Percentiles rank a stretch among this genome's conserved stretches.
phyloP scores from a whole-genome alignment of 2,113 vertebrate species.

The Cyprinodon tularosa region DNA sequence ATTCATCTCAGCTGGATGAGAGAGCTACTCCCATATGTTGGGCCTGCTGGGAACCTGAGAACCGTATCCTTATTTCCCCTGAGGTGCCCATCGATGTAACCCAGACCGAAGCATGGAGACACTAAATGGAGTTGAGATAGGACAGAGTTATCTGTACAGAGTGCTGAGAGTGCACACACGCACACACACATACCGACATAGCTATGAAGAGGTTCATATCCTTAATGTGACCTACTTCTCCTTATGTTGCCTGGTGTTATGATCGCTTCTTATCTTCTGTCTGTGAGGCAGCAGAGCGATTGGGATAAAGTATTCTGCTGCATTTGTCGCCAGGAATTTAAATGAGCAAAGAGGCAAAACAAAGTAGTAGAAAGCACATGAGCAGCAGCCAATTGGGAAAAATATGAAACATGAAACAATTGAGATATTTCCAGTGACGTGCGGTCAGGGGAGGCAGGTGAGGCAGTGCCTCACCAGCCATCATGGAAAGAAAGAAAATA shows the following conservation, averaged over 20 bases:
- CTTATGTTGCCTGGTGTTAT: slow-evolving; percentile 56
- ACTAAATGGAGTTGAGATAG: slow-evolving; percentile 64
- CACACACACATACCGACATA: neutral
- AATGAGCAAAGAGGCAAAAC: slow-evolving; percentile 27
- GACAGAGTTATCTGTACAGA: slow-evolving; percentile 56
- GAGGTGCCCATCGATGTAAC: slow-evolving; percentile 48
- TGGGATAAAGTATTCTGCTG: slow-evolving; percentile 36
- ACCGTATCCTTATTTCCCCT: slow-evolving; percentile 69
- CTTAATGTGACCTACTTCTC: slow-evolving; percentile 65
- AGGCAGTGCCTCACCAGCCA: too few species aligned
- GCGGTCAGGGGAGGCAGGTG: too few species aligned
- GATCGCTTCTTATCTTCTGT: slow-evolving; percentile 43
- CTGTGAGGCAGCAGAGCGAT: slow-evolving; percentile 16
- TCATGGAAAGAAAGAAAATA: too few species aligned
- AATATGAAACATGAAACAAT: slow-evolving; percentile 10
- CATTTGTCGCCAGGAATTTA: slow-evolving; percentile 40
- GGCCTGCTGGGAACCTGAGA: slow-evolving; percentile 65
- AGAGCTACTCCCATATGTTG: slow-evolving; percentile 68
- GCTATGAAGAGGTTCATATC: slow-evolving; percentile 46
- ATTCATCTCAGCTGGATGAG: slow-evolving; percentile 62
- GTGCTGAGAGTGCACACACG: slow-evolving; percentile 25
- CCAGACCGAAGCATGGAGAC: slow-evolving; percentile 53
- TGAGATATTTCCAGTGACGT: neutral
- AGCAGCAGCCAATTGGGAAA: neutral
- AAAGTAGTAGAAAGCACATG: slow-evolving; percentile 1